Evolutionary conservation across 23 tunicate species (phyloP).

Genomic region (Corella eumyota): DNA sequence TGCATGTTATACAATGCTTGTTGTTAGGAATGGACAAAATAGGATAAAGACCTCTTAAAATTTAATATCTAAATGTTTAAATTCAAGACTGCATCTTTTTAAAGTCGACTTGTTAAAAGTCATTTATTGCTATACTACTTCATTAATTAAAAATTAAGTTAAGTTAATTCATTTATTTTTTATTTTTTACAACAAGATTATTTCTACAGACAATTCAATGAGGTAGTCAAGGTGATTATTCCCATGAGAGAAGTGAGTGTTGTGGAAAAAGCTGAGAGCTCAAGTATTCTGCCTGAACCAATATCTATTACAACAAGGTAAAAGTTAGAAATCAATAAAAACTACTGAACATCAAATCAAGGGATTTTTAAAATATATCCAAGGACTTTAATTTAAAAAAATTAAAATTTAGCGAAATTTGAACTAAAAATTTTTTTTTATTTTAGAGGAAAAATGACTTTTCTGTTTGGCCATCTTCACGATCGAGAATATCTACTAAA

Average conservation of each 20-base stretch:
- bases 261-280: slow-evolving; percentile 81
- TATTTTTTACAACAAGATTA: neutral
- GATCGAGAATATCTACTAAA: slow-evolving; percentile 83
- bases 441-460: slow-evolving; percentile 76
- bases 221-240: slow-evolving; percentile 50
- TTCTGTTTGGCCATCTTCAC: slow-evolving; percentile 75
- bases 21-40: neutral
- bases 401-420: neutral
- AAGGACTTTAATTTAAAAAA: neutral
- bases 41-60: neutral
- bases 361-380: neutral
- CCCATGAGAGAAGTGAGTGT: slow-evolving; percentile 77
- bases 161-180: neutral
- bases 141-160: too few species aligned
- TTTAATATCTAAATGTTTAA: neutral
- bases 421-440: neutral
- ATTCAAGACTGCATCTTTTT: too few species aligned
- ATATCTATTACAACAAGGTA: slow-evolving; percentile 91
- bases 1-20: neutral
- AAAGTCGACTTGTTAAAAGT: too few species aligned
- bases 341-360: too few species aligned
- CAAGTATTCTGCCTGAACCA: slow-evolving; percentile 56
- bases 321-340: neutral
- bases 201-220: slow-evolving; percentile 39
- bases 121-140: too few species aligned